Base-by-base conservation (phyloP, 1,140 invertebrate species). In the Meloidogyne exigua region DNA sequence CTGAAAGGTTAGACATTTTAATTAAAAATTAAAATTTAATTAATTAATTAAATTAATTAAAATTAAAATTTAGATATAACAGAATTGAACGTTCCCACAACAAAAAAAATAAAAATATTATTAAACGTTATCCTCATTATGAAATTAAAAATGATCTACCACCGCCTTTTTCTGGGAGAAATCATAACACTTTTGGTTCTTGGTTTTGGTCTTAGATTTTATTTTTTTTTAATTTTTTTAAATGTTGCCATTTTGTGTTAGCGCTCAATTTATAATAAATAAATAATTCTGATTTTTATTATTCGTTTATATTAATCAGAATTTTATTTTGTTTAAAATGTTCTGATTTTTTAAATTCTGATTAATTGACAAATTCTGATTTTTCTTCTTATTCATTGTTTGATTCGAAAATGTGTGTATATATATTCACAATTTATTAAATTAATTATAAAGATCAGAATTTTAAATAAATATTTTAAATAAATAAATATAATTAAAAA, bases 41-140 rank as follows among this genome's bases (percentile, higher is more conserved):
- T 15, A 18, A 21, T 4, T 18, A 39, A n/a, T 67, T 67, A n/a
- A 63, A 23, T 39, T 7, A 64, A 18, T 49, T 49, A 18, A 49
- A 49, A 49, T n/a, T n/a, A 49, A 18, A 18, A 49, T 5, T 49
- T 57, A 57, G 49, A 57, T 57, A 57, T 57, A 18, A 57, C 49
- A 57, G 49, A 57, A n/a, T 0, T 1, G 49, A 57, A 57, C 49
- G 49, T 57, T 57, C 49, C 18, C 49, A 57, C 7, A 49, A 18
- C 5, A 57, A 57, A 5, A n/a, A 57, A 13, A 44, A 62, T 62
- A 72, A 42, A 0, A 42, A 72, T 23, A 36, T 62, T 26, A 28
- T 36, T n/a, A 73, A 73, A 49, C 65, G 62, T 64, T 73, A 73
- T 49, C 72, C 64, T 32, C 57, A 73, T 64, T 73, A 73, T 65